phyloP scores from a whole-genome alignment of 92 coral and sea anemone genomes.

The Parazoanthus darwini region DNA sequence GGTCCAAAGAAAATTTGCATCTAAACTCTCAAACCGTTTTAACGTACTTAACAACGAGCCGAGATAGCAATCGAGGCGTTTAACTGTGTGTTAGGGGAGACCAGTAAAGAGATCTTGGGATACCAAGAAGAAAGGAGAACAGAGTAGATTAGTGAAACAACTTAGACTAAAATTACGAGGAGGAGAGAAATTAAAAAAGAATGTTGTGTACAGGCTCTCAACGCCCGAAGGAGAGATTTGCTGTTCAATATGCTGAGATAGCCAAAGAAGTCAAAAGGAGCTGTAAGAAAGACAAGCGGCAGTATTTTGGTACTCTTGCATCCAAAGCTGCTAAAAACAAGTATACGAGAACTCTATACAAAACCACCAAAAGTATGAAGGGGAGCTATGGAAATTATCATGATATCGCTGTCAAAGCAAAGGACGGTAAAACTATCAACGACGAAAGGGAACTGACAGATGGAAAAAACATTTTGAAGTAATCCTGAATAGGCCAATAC shows the following conservation, averaged over 20 bases:
- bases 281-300: conserved; percentile 22
- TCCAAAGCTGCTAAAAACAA: background rate
- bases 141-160: conserved; percentile 26
- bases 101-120: conserved; percentile 33
- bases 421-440: conserved; percentile 24
- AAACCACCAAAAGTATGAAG: conserved; percentile 28
- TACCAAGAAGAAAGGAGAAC: conserved; percentile 24
- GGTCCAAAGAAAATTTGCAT: conserved; percentile 25
- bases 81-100: conserved; percentile 4
- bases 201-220: conserved; percentile 25
- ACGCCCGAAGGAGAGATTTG: conserved; percentile 28
- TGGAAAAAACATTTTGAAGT: conserved; percentile 35
- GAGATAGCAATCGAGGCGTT: conserved; percentile 24
- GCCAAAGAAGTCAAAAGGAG: conserved; percentile 37
- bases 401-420: conserved; percentile 30
- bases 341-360: conserved; percentile 18
- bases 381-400: conserved; percentile 22
- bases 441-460: conserved; percentile 19
- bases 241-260: conserved; percentile 14
- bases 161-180: conserved; percentile 18
- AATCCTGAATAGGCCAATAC: conserved; percentile 33
- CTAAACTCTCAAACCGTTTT: conserved; percentile 24
- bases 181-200: conserved; percentile 31
- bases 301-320: background rate
- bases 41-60: conserved; percentile 27